Evolutionary conservation across 2,113 vertebrate species (phyloP).

Genomic region (Gobius niger): DNA sequence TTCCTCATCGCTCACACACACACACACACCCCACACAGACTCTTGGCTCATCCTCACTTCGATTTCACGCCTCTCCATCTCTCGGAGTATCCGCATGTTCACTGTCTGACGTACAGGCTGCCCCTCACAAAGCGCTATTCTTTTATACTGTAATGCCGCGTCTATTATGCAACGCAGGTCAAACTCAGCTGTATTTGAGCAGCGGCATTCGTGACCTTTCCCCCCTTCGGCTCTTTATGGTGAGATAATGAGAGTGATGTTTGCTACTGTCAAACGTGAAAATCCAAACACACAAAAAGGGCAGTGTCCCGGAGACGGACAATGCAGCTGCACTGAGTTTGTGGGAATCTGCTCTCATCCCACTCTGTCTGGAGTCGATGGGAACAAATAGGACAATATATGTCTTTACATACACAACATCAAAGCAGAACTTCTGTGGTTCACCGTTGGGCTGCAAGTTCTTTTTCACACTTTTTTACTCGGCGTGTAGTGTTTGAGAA

Average conservation of each 20-base stretch:
- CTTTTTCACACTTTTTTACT: no score
- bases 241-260: slow-evolving; percentile 44
- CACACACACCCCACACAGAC: slow-evolving; percentile 25
- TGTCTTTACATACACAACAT: background rate
- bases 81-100: slow-evolving; percentile 24
- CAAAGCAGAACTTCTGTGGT: background rate
- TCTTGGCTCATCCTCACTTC: slow-evolving; percentile 27
- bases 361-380: no score
- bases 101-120: slow-evolving; percentile 27
- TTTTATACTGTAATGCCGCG: slow-evolving; percentile 33
- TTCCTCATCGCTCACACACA: slow-evolving; percentile 10
- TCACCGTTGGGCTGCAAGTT: no score
- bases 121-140: slow-evolving; percentile 64
- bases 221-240: slow-evolving; percentile 36
- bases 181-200: slow-evolving; percentile 47
- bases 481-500: no score
- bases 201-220: slow-evolving; percentile 52
- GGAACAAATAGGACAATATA: background rate
- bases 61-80: slow-evolving; percentile 46
- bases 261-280: slow-evolving; percentile 28
- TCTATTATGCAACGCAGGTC: slow-evolving; percentile 54
- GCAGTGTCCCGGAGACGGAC: slow-evolving; percentile 28
- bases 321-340: background rate
- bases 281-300: slow-evolving; percentile 37
- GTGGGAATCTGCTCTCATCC: no score